Evolutionary conservation across 2,888 invertebrate genomes (phyloP).

Genomic region (Ypsolopha sequella): DNA sequence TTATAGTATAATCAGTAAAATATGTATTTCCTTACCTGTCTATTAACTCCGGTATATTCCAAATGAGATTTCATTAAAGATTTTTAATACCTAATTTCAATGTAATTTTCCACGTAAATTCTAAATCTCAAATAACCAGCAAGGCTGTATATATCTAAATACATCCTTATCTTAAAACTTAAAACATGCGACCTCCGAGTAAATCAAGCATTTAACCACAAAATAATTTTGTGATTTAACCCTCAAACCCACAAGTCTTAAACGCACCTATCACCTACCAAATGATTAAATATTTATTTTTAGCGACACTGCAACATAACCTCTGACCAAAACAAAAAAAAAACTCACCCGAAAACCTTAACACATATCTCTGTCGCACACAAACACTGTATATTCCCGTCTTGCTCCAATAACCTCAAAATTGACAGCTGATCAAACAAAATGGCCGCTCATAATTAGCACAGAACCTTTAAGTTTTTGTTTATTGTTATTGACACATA

Average conservation of each 20-base stretch:
- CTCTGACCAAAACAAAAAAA: not conserved
- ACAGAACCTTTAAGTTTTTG: slow-evolving; percentile 10
- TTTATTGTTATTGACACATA: slow-evolving; percentile 6
- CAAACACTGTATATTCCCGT: not conserved
- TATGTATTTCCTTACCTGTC: too few relatives aligned
- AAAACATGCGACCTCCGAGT: too few relatives aligned
- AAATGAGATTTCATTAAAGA: too few relatives aligned
- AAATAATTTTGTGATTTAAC: too few relatives aligned
- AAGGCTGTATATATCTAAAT: too few relatives aligned
- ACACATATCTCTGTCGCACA: not conserved
- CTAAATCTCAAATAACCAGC: too few relatives aligned
- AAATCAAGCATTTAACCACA: too few relatives aligned
- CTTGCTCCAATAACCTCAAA: slow-evolving; percentile 14
- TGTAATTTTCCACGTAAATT: too few relatives aligned
- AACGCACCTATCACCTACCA: not conserved
- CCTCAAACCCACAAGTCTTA: not conserved
- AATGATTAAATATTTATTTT: not conserved
- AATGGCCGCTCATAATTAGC: slow-evolving; percentile 14
- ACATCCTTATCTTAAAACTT: too few relatives aligned
- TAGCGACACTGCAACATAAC: not conserved
- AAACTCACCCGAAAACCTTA: not conserved
- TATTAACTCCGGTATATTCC: too few relatives aligned
- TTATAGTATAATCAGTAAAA: too few relatives aligned
- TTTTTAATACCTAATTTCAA: too few relatives aligned
- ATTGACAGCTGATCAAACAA: slow-evolving; percentile 35